Conservation (phyloP, 2,797 vertebrate genomes). For the Champsocephalus esox region DNA sequence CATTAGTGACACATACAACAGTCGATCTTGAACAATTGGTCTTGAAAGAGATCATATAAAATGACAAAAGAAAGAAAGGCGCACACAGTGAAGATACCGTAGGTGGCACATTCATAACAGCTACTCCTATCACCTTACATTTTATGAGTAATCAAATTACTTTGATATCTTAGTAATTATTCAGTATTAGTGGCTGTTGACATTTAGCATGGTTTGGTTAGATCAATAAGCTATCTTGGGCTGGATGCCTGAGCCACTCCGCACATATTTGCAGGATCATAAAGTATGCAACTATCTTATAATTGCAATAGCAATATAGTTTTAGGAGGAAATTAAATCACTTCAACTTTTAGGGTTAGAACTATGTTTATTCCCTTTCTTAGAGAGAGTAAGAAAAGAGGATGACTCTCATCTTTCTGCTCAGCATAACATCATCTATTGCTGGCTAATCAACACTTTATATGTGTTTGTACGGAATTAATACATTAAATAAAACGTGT, state of each 20-base stretch:
- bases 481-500: conserved; percentile 2
- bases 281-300: conserved; percentile 1
- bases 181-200: conserved; percentile 10
- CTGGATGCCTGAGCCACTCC: conserved; percentile 16
- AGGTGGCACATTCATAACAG: not conserved
- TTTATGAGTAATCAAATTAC: conserved; percentile 5
- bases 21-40: conserved; percentile 29
- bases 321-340: not conserved
- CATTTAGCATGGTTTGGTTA: conserved; percentile 18
- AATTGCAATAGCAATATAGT: not conserved
- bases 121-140: not conserved
- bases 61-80: not conserved
- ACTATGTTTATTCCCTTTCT: not conserved
- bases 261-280: not conserved
- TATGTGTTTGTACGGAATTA: not conserved
- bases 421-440: not conserved
- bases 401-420: not conserved
- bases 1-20: conserved; percentile 33
- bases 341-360: not conserved
- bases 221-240: not conserved
- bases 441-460: not conserved
- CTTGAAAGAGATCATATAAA: conserved; percentile 11
- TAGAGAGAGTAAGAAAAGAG: not conserved
- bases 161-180: conserved; percentile 15
- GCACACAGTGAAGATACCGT: not conserved